Evolutionary conservation across 2,888 invertebrate genomes (phyloP).

Genomic region (Caenorhabditis sp.): DNA sequence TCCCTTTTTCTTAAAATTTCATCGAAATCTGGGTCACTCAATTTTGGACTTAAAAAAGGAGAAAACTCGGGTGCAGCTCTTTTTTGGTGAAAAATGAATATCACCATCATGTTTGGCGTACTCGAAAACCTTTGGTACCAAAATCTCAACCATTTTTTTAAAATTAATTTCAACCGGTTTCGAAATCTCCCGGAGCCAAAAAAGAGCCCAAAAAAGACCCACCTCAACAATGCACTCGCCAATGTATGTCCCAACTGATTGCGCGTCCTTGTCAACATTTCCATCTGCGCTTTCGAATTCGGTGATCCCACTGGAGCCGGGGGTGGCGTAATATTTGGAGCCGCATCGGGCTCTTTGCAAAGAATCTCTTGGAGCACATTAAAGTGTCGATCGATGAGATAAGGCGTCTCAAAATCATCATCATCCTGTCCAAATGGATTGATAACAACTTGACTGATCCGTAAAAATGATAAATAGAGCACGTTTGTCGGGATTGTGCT

Average conservation of each 20-base stretch:
- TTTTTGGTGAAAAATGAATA: too few relatives aligned
- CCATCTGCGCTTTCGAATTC: not conserved
- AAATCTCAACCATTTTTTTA: too few relatives aligned
- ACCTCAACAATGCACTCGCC: conserved; percentile 2
- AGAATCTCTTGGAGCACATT: conserved; percentile 34
- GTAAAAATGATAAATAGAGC: conserved; percentile 39
- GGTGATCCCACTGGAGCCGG: not conserved
- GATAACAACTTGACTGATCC: conserved; percentile 42
- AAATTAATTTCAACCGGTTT: too few relatives aligned
- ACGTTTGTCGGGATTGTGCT: conserved; percentile 28
- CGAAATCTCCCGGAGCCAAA: not conserved
- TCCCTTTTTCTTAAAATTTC: too few relatives aligned
- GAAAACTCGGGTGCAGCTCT: too few relatives aligned
- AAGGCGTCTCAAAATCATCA: conserved; percentile 49
- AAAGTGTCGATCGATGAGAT: conserved; percentile 34
- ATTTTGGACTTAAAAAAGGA: too few relatives aligned
- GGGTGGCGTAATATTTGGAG: not conserved
- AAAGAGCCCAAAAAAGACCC: too few relatives aligned
- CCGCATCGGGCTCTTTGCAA: conserved; percentile 3
- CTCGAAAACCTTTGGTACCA: too few relatives aligned
- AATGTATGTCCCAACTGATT: conserved; percentile 1
- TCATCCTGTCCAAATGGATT: conserved; percentile 55
- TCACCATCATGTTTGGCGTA: too few relatives aligned
- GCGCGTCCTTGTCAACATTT: not conserved
- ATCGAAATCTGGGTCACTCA: too few relatives aligned